These are phyloP conservation scores for Agonopterix heracliana DNA, from an alignment of 2,888 invertebrate genomes.

Conservation along the genomic window DNA sequence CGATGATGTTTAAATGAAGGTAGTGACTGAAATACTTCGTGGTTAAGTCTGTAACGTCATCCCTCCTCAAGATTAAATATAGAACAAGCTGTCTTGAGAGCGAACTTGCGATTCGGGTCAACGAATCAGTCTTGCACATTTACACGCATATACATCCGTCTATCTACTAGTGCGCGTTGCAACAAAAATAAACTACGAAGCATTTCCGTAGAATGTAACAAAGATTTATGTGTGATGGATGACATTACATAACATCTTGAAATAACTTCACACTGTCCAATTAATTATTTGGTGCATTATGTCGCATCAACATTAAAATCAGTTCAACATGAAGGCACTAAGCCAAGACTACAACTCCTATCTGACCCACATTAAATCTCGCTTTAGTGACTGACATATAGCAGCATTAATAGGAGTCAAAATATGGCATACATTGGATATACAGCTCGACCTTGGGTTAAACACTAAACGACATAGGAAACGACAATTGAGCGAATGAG, in stretches of 20 bases:
- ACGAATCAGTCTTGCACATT: slow-evolving; percentile 30
- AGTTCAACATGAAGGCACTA: too few relatives aligned
- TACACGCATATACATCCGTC: background rate
- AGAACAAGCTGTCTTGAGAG: slow-evolving; percentile 33
- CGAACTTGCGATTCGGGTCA: slow-evolving; percentile 55
- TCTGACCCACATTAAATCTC: too few relatives aligned
- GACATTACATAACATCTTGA: too few relatives aligned
- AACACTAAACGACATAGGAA: slow-evolving; percentile 51
- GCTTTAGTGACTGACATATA: too few relatives aligned
- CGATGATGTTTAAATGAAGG: slow-evolving; percentile 14
- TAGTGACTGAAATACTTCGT: slow-evolving; percentile 39
- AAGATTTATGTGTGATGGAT: background rate
- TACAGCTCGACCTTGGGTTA: slow-evolving; percentile 40
- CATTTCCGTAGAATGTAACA: background rate
- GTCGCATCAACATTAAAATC: too few relatives aligned
- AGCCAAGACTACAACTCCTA: too few relatives aligned
- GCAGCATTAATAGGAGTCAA: too few relatives aligned
- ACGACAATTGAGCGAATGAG: slow-evolving; percentile 58
- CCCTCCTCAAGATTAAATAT: slow-evolving; percentile 47
- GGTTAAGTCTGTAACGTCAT: slow-evolving; percentile 39
- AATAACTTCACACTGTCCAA: too few relatives aligned
- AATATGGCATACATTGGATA: too few relatives aligned
- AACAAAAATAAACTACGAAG: slow-evolving; percentile 17
- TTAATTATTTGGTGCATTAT: too few relatives aligned
- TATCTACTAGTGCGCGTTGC: slow-evolving; percentile 1